phyloP scores from a whole-genome alignment of 2,113 vertebrate species.

The Embiotoca jacksoni region DNA sequence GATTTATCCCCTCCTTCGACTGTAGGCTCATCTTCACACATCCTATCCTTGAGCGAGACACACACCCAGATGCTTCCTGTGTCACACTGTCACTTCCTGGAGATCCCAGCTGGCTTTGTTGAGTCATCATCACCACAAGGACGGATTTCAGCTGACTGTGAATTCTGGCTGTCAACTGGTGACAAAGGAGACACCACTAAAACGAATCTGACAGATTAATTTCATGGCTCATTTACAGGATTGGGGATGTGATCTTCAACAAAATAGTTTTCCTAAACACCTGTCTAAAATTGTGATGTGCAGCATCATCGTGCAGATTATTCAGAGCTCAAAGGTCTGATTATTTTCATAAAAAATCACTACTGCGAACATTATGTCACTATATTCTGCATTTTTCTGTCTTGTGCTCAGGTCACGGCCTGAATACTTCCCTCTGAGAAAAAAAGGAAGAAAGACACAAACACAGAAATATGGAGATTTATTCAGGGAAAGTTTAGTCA shows the following conservation, averaged over 20 bases:
- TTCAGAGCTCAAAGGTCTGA: background rate
- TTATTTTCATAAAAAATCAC: background rate
- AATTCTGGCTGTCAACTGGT: slow-evolving; percentile 1
- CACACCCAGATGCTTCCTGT: slow-evolving; percentile 25
- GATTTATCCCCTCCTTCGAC: background rate
- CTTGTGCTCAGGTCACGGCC: slow-evolving; percentile 36
- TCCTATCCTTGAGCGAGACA: background rate
- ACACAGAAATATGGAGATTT: slow-evolving; percentile 22
- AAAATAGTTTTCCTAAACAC: slow-evolving; percentile 8
- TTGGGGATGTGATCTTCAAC: background rate
- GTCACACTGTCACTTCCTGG: slow-evolving; percentile 39
- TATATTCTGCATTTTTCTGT: slow-evolving; percentile 28
- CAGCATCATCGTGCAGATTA: background rate
- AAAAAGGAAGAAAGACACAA: slow-evolving; percentile 18
- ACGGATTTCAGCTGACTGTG: slow-evolving; percentile 31
- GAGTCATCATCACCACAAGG: slow-evolving; percentile 47
- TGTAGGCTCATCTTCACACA: background rate
- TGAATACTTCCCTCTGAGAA: slow-evolving; percentile 28
- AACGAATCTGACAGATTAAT: slow-evolving; percentile 9
- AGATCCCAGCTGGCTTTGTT: slow-evolving; percentile 35
- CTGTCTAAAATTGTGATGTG: background rate
- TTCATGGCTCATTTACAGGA: slow-evolving; percentile 12
- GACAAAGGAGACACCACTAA: slow-evolving; percentile 9
- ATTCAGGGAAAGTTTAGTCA: slow-evolving; percentile 17
- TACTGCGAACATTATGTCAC: slow-evolving; percentile 6